Evolutionary conservation across 2,797 vertebrate species (phyloP).

Genomic region (Melanotaenia parkinsoni): DNA sequence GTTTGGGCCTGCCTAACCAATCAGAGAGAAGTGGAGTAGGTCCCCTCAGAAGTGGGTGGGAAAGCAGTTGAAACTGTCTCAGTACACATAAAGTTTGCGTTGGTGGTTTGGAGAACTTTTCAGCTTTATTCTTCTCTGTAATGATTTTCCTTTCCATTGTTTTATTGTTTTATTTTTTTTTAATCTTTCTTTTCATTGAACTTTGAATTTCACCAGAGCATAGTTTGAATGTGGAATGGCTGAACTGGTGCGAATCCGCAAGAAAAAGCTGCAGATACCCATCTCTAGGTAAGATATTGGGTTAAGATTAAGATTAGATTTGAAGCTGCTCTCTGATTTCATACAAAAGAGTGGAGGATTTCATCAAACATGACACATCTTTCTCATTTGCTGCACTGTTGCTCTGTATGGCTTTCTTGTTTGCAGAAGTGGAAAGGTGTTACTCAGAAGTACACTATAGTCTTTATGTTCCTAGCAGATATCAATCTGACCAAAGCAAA

Average conservation of each 20-base stretch:
- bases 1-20: constrained; percentile 73
- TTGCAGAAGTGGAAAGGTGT: constrained; percentile 48
- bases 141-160: constrained; percentile 24
- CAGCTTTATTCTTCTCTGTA: constrained; percentile 43
- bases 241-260: constrained; percentile 83
- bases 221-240: constrained; percentile 80
- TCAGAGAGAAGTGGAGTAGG: constrained; percentile 77
- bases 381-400: constrained; percentile 16
- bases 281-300: constrained; percentile 84
- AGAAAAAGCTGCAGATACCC: constrained; percentile 85
- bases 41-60: constrained; percentile 80
- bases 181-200: constrained; percentile 33
- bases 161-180: constrained; percentile 29
- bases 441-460: constrained; percentile 28
- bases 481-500: background rate
- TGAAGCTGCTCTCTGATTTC: constrained; percentile 10
- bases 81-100: constrained; percentile 78
- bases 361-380: constrained; percentile 4
- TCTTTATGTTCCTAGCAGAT: constrained; percentile 5
- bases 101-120: constrained; percentile 73
- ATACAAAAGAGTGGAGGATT: background rate
- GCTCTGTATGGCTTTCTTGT: constrained; percentile 21
- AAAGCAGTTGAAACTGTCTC: constrained; percentile 74
- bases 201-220: constrained; percentile 59
- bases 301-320: background rate